phyloP scores from a whole-genome alignment of 2,888 invertebrate genomes.

The Tholera decimalis region DNA sequence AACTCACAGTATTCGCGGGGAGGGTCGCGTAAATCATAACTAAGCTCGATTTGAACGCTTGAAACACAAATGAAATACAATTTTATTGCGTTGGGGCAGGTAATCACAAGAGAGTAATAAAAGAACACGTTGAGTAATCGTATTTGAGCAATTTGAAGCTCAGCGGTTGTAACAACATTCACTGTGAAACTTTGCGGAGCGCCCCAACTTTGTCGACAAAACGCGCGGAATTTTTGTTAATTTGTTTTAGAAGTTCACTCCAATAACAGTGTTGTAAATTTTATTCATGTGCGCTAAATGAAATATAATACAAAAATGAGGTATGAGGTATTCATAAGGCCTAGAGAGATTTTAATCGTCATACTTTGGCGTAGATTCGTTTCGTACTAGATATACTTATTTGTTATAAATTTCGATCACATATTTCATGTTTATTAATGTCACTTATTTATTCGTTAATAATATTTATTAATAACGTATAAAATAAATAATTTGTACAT shows the following conservation, averaged over 20 bases:
- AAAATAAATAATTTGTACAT: too few relatives aligned
- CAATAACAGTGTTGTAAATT: constrained; percentile 41
- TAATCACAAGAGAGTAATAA: constrained; percentile 54
- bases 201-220: constrained; percentile 55
- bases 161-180: constrained; percentile 60
- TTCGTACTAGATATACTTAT: too few relatives aligned
- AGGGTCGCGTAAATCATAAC: constrained; percentile 44
- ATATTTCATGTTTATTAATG: too few relatives aligned
- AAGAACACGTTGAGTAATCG: constrained; percentile 58
- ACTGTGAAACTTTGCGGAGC: constrained; percentile 54
- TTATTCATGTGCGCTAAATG: constrained; percentile 46
- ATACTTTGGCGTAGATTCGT: too few relatives aligned
- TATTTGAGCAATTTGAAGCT: constrained; percentile 65
- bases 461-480: too few relatives aligned
- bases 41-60: constrained; percentile 48
- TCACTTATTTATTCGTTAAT: too few relatives aligned
- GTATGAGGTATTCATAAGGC: constrained; percentile 7
- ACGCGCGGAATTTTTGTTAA: constrained; percentile 59
- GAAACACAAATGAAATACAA: constrained; percentile 51
- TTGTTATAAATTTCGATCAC: too few relatives aligned
- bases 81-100: constrained; percentile 50
- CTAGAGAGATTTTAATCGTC: background rate
- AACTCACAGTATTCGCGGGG: constrained; percentile 27
- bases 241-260: constrained; percentile 59
- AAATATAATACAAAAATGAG: constrained; percentile 34